Conservation (phyloP, 2,888 invertebrate genomes). For the Hirtodrosophila trivittata region DNA sequence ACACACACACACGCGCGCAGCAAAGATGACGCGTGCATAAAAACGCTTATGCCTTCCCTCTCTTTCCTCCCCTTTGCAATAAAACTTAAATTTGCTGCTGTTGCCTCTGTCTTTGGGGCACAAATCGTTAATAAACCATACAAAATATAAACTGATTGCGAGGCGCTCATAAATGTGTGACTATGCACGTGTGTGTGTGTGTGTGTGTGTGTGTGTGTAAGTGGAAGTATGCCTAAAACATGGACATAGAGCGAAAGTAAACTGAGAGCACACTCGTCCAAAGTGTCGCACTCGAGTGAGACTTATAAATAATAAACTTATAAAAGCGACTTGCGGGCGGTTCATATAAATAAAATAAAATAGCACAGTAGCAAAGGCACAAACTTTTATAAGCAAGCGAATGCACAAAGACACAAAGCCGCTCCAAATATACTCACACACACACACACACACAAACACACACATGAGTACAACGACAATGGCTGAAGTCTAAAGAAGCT, state of each 20-base stretch:
- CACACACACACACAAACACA: conserved; percentile 5
- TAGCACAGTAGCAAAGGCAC: conserved; percentile 35
- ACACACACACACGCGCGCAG: conserved; percentile 7
- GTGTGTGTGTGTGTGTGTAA: conserved; percentile 12
- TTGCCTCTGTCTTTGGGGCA: conserved; percentile 25
- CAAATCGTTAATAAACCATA: conserved; percentile 70
- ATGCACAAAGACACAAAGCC: conserved; percentile 36
- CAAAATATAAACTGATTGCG: conserved; percentile 67
- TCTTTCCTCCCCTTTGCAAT: conserved; percentile 29
- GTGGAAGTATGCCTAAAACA: no score
- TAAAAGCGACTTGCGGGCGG: conserved; percentile 50
- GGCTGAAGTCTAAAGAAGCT: conserved; percentile 26
- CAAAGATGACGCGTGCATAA: conserved; percentile 45
- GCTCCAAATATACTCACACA: conserved; percentile 14
- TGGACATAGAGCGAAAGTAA: conserved; percentile 27
- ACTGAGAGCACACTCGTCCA: conserved; percentile 48
- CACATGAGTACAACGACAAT: conserved; percentile 30
- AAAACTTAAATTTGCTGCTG: conserved; percentile 56
- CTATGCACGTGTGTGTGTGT: conserved; percentile 17
- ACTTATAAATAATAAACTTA: conserved; percentile 77
- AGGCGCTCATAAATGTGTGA: conserved; percentile 45
- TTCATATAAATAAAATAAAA: conserved; percentile 55
- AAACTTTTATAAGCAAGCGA: conserved; percentile 15
- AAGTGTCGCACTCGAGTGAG: conserved; percentile 66
- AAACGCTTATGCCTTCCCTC: conserved; percentile 28